A percentile compares a stretch with the other conserved stretches of the same genome.
These are phyloP conservation scores for Ramazzottius varieornatus DNA, from an alignment of 2,888 invertebrate species.

Conservation along the genomic window DNA sequence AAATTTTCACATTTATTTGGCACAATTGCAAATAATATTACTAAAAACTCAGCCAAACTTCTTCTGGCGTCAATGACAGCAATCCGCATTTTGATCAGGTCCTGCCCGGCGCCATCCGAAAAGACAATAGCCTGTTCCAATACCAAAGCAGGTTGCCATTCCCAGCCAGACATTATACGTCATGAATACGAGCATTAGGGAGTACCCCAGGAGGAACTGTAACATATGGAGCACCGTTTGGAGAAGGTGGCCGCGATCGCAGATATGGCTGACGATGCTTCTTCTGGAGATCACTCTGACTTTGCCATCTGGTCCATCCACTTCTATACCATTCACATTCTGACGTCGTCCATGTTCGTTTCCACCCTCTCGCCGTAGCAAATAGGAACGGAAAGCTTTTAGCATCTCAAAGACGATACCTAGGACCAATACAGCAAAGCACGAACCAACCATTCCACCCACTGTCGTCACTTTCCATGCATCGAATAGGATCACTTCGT, in stretches of 20 bases:
- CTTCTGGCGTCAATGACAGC: slow-evolving; percentile 1
- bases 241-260: slow-evolving; percentile 46
- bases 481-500: background rate
- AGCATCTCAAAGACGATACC: slow-evolving; percentile 81
- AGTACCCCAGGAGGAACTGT: slow-evolving; percentile 67
- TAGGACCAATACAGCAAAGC: slow-evolving; percentile 66
- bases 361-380: slow-evolving; percentile 11
- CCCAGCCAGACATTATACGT: slow-evolving; percentile 85
- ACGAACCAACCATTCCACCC: slow-evolving; percentile 46
- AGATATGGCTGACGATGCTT: slow-evolving; percentile 9
- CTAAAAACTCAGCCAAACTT: too few relatives aligned
- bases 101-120: slow-evolving; percentile 50
- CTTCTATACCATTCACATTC: background rate
- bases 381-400: slow-evolving; percentile 42
- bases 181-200: slow-evolving; percentile 88
- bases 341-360: background rate
- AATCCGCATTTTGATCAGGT: background rate
- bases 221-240: slow-evolving; percentile 66
- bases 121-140: slow-evolving; percentile 68
- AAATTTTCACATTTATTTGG: too few relatives aligned
- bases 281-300: background rate
- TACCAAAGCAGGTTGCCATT: slow-evolving; percentile 58
- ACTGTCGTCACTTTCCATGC: background rate
- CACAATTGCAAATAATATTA: too few relatives aligned
- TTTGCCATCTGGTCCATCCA: background rate